Conservation (phyloP, 2,797 vertebrate species). For the Podarcis siculus region DNA sequence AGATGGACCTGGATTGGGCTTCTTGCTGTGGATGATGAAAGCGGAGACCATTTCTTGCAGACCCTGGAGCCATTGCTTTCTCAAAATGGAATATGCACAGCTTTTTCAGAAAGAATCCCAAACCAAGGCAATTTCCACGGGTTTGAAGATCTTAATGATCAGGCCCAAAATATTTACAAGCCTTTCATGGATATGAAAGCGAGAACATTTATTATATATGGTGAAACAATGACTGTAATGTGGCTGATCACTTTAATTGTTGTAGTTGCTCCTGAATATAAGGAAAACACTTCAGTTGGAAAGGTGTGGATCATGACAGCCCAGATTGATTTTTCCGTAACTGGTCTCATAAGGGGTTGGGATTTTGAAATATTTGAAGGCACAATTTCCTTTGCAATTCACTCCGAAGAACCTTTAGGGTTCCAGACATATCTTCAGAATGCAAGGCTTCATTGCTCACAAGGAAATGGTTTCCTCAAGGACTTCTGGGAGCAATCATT, state of each 20-base stretch:
- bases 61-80: not conserved
- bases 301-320: not conserved
- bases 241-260: not conserved
- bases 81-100: not conserved
- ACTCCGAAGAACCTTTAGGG: not conserved
- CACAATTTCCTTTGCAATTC: not conserved
- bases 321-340: not conserved
- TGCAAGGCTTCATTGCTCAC: not conserved
- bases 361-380: not conserved
- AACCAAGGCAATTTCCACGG: not conserved
- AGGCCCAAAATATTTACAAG: not conserved
- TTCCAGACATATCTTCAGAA: not conserved
- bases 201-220: not conserved
- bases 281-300: not conserved
- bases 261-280: not conserved
- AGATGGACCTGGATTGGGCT: conserved; percentile 9
- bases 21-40: not conserved
- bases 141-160: accelerated
- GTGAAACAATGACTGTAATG: not conserved
- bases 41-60: not conserved
- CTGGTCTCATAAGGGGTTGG: not conserved
- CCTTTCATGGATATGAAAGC: not conserved
- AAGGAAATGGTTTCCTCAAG: not conserved
- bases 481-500: not conserved
- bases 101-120: not conserved